Percentiles rank a stretch among this genome's conserved stretches.
Evolutionary conservation across 2,113 vertebrate genomes (phyloP).

Genomic region (Bubo scandiacus): DNA sequence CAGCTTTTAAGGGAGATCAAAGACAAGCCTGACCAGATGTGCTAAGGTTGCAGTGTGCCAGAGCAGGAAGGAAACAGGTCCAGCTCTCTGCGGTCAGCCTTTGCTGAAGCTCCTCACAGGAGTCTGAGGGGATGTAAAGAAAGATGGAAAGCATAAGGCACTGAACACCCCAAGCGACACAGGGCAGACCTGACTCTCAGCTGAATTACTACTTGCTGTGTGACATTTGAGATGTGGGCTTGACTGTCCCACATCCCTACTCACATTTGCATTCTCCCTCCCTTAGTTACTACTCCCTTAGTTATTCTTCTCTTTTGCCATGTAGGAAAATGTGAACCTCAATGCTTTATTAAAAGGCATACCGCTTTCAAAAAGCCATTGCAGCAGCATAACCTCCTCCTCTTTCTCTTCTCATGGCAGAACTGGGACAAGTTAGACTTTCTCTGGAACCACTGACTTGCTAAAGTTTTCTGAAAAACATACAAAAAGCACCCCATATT

Average conservation of each 20-base stretch:
- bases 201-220: not conserved
- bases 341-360: not conserved
- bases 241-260: not conserved
- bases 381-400: not conserved
- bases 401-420: not conserved
- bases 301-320: not conserved
- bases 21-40: not conserved
- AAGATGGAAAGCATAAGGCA: not conserved
- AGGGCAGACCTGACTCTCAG: not conserved
- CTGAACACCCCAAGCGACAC: accelerated
- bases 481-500: not conserved
- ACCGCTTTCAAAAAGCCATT: not conserved
- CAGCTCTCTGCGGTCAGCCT: not conserved
- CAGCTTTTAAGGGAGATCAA: not conserved
- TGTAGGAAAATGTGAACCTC: not conserved
- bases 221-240: not conserved
- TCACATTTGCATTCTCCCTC: not conserved
- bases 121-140: not conserved
- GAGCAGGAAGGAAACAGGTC: not conserved
- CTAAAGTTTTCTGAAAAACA: not conserved
- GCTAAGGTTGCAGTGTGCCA: not conserved
- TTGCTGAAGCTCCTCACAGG: not conserved
- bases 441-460: not conserved
- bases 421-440: not conserved
- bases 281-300: not conserved